phyloP scores from a whole-genome alignment of 92 coral and sea anemone genomes.

The Siderastrea radians region DNA sequence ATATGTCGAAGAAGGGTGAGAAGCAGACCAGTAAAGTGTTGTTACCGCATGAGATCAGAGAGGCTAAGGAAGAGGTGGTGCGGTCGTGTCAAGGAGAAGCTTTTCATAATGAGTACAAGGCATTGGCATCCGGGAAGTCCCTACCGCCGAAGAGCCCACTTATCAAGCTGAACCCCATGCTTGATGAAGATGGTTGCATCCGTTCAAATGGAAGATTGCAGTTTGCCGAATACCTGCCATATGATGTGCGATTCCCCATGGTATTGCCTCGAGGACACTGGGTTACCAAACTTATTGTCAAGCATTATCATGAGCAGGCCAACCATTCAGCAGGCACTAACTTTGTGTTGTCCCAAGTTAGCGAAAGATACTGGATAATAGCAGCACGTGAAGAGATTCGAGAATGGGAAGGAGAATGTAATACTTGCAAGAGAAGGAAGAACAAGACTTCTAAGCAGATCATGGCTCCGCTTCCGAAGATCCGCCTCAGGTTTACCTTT shows the following conservation, averaged over 20 bases:
- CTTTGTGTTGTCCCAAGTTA: conserved; percentile 56
- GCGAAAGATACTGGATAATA: conserved; percentile 59
- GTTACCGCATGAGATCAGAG: conserved; percentile 50
- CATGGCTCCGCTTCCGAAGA: conserved; percentile 73
- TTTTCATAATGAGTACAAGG: conserved; percentile 50
- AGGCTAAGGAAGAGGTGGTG: conserved; percentile 66
- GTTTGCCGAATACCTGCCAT: conserved; percentile 64
- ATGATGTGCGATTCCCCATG: conserved; percentile 55
- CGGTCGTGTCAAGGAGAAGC: conserved; percentile 66
- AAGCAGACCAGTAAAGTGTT: conserved; percentile 46
- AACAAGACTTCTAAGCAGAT: conserved; percentile 67
- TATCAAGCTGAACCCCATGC: conserved; percentile 27
- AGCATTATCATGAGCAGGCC: conserved; percentile 60
- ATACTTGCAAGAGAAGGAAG: conserved; percentile 39
- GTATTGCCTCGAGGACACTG: conserved; percentile 66
- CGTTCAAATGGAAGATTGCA: conserved; percentile 58
- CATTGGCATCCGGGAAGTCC: conserved; percentile 41
- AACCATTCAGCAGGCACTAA: conserved; percentile 76
- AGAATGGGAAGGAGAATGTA: conserved; percentile 51
- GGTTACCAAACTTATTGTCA: conserved; percentile 64
- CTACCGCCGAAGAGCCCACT: conserved; percentile 48
- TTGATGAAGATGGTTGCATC: conserved; percentile 65
- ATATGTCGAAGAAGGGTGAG: conserved; percentile 37
- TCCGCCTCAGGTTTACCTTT: conserved; percentile 57
- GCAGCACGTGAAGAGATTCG: conserved; percentile 74